Evolutionary conservation across 37 sponge, comb jelly and placozoan species (phyloP).

Genomic region (Haliclona indistincta): DNA sequence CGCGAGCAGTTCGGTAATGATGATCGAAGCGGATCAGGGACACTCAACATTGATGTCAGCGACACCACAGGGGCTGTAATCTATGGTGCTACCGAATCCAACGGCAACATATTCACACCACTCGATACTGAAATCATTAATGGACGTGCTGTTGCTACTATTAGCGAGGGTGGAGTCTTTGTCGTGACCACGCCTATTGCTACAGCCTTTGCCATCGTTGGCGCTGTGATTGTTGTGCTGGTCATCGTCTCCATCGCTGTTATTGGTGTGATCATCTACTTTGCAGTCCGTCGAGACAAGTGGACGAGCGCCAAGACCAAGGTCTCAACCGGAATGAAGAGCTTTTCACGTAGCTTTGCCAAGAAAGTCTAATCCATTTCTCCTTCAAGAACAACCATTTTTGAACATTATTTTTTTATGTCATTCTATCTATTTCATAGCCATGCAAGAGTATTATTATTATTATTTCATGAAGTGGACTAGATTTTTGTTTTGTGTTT

Average conservation of each 20-base stretch:
- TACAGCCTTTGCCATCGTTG: conserved; percentile 28
- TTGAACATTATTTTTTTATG: no score
- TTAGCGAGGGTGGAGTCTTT: conserved; percentile 71
- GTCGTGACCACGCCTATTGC: conserved; percentile 37
- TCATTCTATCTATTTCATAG: no score
- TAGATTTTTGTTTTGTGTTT: no score
- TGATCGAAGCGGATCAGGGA: not conserved
- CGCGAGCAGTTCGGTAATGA: not conserved
- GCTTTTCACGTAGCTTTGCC: conserved; percentile 69
- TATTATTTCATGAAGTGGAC: no score
- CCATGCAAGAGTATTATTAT: no score
- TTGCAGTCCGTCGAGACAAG: conserved; percentile 47
- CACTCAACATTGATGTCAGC: conserved; percentile 4
- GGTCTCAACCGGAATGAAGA: conserved; percentile 30
- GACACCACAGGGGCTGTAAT: conserved; percentile 14
- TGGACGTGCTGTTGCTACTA: conserved; percentile 34
- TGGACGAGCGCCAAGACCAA: conserved; percentile 30
- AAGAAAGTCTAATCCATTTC: conserved; percentile 79
- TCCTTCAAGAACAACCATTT: no score
- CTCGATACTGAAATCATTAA: conserved; percentile 40
- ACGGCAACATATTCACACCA: conserved; percentile 16
- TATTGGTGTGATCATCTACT: conserved; percentile 40
- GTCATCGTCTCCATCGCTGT: conserved; percentile 36
- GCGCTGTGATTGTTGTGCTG: conserved; percentile 32
- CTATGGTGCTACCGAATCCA: conserved; percentile 25